Conservation (phyloP, 2,888 invertebrate genomes). For the Incurvaria masculella region DNA sequence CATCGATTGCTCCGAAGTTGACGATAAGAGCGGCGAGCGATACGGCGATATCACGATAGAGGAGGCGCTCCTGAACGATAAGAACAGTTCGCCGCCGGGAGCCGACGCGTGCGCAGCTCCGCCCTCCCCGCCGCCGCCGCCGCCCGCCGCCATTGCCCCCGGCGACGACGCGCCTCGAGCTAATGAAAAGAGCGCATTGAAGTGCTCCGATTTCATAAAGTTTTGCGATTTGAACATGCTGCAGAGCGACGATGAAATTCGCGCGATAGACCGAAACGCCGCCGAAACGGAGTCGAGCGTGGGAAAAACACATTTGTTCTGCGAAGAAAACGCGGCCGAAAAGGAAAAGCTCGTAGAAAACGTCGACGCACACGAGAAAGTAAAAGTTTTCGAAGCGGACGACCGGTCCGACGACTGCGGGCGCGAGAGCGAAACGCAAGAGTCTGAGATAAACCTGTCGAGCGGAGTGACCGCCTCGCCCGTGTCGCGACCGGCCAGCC, state of each 20-base stretch:
- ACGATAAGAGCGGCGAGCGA: slow-evolving; percentile 48
- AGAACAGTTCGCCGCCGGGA: slow-evolving; percentile 14
- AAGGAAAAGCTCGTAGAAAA: slow-evolving; percentile 16
- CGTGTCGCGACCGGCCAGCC: background rate
- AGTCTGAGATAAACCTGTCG: background rate
- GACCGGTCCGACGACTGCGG: slow-evolving; percentile 8
- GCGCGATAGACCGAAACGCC: slow-evolving; percentile 22
- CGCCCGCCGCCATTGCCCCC: slow-evolving; percentile 24
- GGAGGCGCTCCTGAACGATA: slow-evolving; percentile 28
- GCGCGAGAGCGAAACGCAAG: background rate
- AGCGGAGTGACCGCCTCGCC: background rate
- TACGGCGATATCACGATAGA: slow-evolving; percentile 38
- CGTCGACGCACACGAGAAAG: slow-evolving; percentile 11
- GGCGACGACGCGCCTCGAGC: slow-evolving; percentile 27
- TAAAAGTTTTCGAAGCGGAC: slow-evolving; percentile 10
- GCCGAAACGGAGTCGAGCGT: slow-evolving; percentile 19
- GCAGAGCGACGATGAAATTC: slow-evolving; percentile 29
- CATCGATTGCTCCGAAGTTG: slow-evolving; percentile 63
- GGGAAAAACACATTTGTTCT: slow-evolving; percentile 16
- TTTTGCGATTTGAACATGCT: slow-evolving; percentile 47
- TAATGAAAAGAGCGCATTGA: slow-evolving; percentile 16
- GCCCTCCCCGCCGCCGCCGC: background rate
- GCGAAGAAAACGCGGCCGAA: slow-evolving; percentile 9
- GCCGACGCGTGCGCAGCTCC: background rate
- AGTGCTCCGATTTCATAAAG: slow-evolving; percentile 28